phyloP scores from a whole-genome alignment of 2,888 invertebrate species.

The Napeogenes inachia region DNA sequence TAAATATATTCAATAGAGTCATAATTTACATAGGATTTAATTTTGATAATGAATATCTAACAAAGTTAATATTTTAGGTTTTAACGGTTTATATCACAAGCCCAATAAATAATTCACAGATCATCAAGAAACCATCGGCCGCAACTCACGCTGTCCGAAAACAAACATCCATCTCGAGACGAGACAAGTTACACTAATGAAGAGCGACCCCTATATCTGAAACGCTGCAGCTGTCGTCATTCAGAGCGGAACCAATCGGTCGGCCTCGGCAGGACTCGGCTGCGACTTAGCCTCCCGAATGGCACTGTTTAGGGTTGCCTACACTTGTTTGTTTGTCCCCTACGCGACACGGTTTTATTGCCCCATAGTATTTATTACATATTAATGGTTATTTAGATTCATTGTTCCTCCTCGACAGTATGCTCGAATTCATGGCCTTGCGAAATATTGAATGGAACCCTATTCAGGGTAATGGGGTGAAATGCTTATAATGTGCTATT shows the following conservation, averaged over 20 bases:
- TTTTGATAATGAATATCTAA: background rate
- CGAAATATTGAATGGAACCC: constrained; percentile 65
- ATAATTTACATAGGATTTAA: background rate
- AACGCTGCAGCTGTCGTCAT: constrained; percentile 74
- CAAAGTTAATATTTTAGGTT: background rate
- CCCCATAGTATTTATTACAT: constrained; percentile 77
- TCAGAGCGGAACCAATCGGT: constrained; percentile 72
- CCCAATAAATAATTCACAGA: constrained; percentile 44
- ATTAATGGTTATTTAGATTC: constrained; percentile 78
- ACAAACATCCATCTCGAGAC: constrained; percentile 73
- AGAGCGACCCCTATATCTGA: constrained; percentile 71
- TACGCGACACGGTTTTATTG: constrained; percentile 65
- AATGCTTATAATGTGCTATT: constrained; percentile 50
- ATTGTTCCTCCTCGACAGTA: constrained; percentile 73
- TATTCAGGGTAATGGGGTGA: constrained; percentile 48
- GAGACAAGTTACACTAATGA: constrained; percentile 76
- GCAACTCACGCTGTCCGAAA: constrained; percentile 63
- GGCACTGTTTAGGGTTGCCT: constrained; percentile 60
- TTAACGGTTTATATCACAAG: background rate
- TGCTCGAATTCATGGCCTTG: constrained; percentile 73
- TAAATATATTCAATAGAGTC: background rate
- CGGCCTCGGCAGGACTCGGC: constrained; percentile 53
- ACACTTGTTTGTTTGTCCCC: constrained; percentile 77
- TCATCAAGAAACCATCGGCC: constrained; percentile 69
- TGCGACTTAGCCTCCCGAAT: constrained; percentile 37